Evolutionary conservation across 1,140 invertebrate genomes (phyloP).

Genomic region (Arctopsyche grandis): DNA sequence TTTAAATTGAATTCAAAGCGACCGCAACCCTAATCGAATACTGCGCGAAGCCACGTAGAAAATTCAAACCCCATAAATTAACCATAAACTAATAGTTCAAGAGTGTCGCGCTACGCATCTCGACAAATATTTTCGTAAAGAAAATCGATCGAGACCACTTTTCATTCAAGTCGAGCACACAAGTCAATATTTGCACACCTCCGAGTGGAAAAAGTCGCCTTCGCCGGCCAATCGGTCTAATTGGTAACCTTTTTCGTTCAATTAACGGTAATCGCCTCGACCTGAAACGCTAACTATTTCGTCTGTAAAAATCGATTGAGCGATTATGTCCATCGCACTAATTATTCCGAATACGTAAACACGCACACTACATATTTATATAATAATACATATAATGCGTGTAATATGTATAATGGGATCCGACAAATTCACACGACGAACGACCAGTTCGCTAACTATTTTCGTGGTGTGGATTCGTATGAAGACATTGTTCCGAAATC

Average conservation of each 20-base stretch:
- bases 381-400: too few species aligned
- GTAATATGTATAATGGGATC: too few species aligned
- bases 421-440: slow-evolving; percentile 21
- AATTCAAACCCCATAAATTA: not conserved
- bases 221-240: not conserved
- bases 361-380: too few species aligned
- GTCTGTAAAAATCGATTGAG: not conserved
- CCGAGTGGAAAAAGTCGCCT: not conserved
- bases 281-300: not conserved
- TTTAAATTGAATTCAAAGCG: slow-evolving; percentile 18
- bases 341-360: not conserved
- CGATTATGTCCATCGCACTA: slow-evolving; percentile 9
- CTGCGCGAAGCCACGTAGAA: too few species aligned
- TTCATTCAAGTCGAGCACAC: not conserved
- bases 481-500: slow-evolving; percentile 26
- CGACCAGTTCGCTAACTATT: not conserved
- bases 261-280: not conserved
- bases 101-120: not conserved
- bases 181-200: not conserved
- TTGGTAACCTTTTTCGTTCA: slow-evolving; percentile 6
- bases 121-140: not conserved
- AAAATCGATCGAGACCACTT: not conserved
- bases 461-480: slow-evolving; percentile 5
- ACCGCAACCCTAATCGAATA: not conserved
- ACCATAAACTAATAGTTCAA: not conserved